Evolutionary conservation across 2,797 vertebrate genomes (phyloP).

Genomic region (Poeciliopsis paucimaculata): DNA sequence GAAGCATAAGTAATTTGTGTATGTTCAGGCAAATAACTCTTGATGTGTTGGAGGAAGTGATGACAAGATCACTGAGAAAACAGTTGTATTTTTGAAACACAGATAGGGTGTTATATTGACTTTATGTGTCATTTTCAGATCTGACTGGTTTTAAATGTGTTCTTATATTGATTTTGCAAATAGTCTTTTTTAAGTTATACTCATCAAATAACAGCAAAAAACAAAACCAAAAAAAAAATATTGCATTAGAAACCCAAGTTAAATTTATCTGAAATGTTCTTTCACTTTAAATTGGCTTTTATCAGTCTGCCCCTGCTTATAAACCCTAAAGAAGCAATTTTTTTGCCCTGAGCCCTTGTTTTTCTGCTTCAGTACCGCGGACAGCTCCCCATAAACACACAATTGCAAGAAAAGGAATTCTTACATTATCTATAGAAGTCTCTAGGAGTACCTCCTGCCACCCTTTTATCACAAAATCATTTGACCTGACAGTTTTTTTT

Average conservation of each 20-base stretch:
- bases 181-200: background rate
- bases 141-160: background rate
- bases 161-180: background rate
- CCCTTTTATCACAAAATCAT: background rate
- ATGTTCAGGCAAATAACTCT: constrained; percentile 19
- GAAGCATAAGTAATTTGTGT: constrained; percentile 3
- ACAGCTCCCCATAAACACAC: constrained; percentile 46
- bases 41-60: constrained; percentile 19
- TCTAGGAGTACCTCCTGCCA: background rate
- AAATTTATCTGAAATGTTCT: constrained; percentile 31
- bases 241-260: constrained; percentile 20
- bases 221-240: too few species aligned
- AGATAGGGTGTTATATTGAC: background rate
- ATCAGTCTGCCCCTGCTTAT: constrained; percentile 23
- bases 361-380: constrained; percentile 68
- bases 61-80: background rate
- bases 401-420: background rate
- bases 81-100: background rate
- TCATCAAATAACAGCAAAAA: background rate
- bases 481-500: background rate
- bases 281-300: constrained; percentile 49
- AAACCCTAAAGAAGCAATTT: constrained; percentile 16
- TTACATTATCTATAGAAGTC: constrained; percentile 7
- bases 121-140: constrained; percentile 1
- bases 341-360: constrained; percentile 19